Evolutionary conservation across 1,140 invertebrate species (phyloP).

Genomic region (Nasonia giraulti): DNA sequence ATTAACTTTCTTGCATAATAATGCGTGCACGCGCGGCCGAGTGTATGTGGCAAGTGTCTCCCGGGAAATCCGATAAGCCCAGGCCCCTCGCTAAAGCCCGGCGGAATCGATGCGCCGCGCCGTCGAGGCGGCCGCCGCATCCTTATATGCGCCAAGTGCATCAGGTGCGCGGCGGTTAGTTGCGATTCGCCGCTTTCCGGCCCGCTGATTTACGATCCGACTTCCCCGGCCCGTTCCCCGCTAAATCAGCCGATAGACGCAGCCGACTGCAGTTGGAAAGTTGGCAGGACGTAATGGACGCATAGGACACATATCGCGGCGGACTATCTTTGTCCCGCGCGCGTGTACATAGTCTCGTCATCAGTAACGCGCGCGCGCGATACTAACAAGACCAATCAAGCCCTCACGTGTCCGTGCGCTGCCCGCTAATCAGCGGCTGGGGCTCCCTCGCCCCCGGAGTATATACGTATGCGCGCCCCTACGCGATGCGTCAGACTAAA

Average conservation of each 20-base stretch:
- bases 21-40: neutral
- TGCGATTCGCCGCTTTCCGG: constrained; percentile 26
- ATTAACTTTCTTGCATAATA: constrained; percentile 51
- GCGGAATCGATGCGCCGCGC: neutral
- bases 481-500: too few species aligned
- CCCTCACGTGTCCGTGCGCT: constrained; percentile 27
- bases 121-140: too few species aligned
- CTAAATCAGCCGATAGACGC: too few species aligned
- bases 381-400: constrained; percentile 52
- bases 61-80: constrained; percentile 49
- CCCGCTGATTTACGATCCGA: too few species aligned
- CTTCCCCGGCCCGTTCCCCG: too few species aligned
- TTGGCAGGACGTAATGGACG: too few species aligned
- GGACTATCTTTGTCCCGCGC: neutral
- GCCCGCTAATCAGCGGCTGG: constrained; percentile 46
- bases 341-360: constrained; percentile 32
- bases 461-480: too few species aligned
- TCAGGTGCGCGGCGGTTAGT: constrained; percentile 38
- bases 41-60: constrained; percentile 24
- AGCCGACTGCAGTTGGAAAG: too few species aligned
- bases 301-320: too few species aligned
- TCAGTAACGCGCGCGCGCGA: constrained; percentile 43
- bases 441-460: too few species aligned
- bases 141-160: neutral
- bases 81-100: neutral